Evolutionary conservation across 1,140 invertebrate species (phyloP), one percentile per base, ranked within the genome.

Genomic region (Palaemon carinicauda): DNA sequence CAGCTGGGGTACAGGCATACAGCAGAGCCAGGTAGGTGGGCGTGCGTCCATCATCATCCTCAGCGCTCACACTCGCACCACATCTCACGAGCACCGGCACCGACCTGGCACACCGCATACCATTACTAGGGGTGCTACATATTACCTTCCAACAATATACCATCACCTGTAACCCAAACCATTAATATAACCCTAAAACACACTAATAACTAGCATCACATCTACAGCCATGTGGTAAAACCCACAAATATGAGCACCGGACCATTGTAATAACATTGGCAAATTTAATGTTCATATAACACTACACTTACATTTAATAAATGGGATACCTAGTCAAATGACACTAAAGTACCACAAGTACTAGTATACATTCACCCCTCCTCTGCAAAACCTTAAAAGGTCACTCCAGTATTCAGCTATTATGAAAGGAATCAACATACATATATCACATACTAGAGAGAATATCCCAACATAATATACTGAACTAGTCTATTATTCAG

Each of bases 31-130:
- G 54, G 77, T 84, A 84, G 52, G 77, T 74, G 41, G 87, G 87
- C 27, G 87, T 88, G 74, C 81, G 65, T 19, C 87, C 87, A 33
- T 88, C 87, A 65, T 88, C 87, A 75, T 88, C 87, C 69, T 88
- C 87, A 1, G 81, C 81, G 51, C 33, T 81, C 54, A 88, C 87
- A 81, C 82, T 88, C 54, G 81, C 80, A 33, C 87, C 87, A 53
- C 87, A 88, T 31, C 82, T 60, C 80, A 88, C 87, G 52, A 88
- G 71, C 75, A 88, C 81, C 27, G 87, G 73, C 71, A 88, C 78
- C 29, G 87, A 88, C 60, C 87, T 88, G 81, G 41, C 65, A 77
- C 51, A 71, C 41, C 80, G 33, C 80, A 82, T 24, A 17, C 78
- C 53, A 80, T 80, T 80, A 80, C 53, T 80, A 80, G 27, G 52